Base-by-base conservation (phyloP, 2,113 vertebrate species). In the Xiphorhynchus elegans region DNA sequence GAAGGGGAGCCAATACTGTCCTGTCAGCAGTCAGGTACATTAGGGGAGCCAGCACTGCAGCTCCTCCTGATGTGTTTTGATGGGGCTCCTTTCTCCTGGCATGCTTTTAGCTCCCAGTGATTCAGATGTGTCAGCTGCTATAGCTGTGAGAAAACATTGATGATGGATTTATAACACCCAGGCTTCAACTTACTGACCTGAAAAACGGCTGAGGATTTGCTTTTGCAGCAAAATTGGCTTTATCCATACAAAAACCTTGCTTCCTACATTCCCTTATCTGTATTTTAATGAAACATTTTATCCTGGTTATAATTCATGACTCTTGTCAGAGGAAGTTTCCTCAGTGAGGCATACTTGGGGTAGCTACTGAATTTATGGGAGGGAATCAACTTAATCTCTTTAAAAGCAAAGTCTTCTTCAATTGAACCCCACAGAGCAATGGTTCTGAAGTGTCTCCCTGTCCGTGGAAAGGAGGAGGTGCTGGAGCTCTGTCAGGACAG, bases 61-160 rank as follows among this genome's bases (percentile, higher is more conserved):
- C 91, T 96, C 53, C 56, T 62, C 21, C 63, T 90, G 92, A 95
- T 72, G 26, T 67, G 79, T 88, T 96, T 72, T 95, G 94, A 95
- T 70, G 87, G 96, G 37, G 52, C 83, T 95, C 84, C 40, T 97
- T 86, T 95, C 94, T 97, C 89, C 89, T 94, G 97, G 94, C 97
- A 93, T 94, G 93, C 92, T 97, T 96, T 89, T 81, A 92, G 93
- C 62, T 53, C 78, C 77, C 40, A 15, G 46, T 94, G 96, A 97
- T 97, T 97, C 95, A 95, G 94, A 97, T 92, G 84, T 97, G 97
- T 98, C 97, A 97, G 84, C 96, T 97, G 74, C 91, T 46, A 26
- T 89, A 95, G 97, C 96, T 96, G 92, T 59, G 79, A 97, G 96
- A 95, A 97, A 97, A 93, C 50, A 84, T 11, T 6, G 37, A 42